These are phyloP conservation scores for Porites divaricata DNA, from an alignment of 92 coral and sea anemone genomes.

Conservation along the genomic window DNA sequence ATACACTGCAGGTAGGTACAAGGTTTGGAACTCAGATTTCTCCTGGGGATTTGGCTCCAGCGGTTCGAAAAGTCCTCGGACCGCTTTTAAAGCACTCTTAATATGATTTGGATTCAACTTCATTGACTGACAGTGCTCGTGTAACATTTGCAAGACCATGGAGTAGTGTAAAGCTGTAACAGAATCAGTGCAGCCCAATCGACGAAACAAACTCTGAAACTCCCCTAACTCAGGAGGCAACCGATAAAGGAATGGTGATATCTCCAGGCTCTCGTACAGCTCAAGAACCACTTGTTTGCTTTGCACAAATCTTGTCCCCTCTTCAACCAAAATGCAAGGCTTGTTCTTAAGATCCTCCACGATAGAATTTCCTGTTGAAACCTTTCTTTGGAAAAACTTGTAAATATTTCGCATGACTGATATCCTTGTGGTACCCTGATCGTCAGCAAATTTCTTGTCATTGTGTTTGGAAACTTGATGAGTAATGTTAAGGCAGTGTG, in stretches of 20 bases:
- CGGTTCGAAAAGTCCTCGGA: slow-evolving; percentile 61
- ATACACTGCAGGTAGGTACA: slow-evolving; percentile 50
- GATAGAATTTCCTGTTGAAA: not conserved
- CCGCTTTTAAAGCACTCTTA: slow-evolving; percentile 44
- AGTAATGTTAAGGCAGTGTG: slow-evolving; percentile 69
- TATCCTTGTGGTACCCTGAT: not conserved
- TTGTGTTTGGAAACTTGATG: slow-evolving; percentile 22
- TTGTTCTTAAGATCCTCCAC: slow-evolving; percentile 14
- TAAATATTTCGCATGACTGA: slow-evolving; percentile 70
- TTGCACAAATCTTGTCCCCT: slow-evolving; percentile 48
- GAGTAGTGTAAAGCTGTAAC: slow-evolving; percentile 67
- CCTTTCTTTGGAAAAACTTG: slow-evolving; percentile 48
- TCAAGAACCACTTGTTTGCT: slow-evolving; percentile 66
- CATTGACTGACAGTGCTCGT: slow-evolving; percentile 27
- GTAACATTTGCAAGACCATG: slow-evolving; percentile 59
- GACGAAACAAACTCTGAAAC: slow-evolving; percentile 47
- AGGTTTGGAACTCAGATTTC: not conserved
- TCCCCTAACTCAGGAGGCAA: slow-evolving; percentile 54
- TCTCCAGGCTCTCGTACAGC: slow-evolving; percentile 40
- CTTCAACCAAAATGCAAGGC: slow-evolving; percentile 70
- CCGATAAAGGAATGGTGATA: slow-evolving; percentile 71
- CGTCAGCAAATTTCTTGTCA: slow-evolving; percentile 20
- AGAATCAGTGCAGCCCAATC: slow-evolving; percentile 60
- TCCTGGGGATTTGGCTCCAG: not conserved
- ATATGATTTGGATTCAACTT: slow-evolving; percentile 59